Percentiles rank a stretch among this genome's conserved stretches.
Evolutionary conservation across 2,888 invertebrate genomes (phyloP).

Genomic region (Clusia tigrina): DNA sequence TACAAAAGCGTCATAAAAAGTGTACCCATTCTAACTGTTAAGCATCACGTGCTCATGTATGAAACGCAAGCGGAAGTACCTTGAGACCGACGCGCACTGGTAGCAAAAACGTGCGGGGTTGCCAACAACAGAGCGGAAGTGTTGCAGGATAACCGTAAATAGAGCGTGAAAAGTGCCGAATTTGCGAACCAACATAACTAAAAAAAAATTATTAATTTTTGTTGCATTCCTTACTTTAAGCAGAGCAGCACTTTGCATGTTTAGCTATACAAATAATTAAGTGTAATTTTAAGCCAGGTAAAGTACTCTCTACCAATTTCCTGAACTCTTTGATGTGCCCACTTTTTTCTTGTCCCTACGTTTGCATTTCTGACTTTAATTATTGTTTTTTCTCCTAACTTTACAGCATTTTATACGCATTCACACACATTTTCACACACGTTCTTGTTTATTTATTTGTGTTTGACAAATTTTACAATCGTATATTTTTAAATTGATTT

Average conservation of each 20-base stretch:
- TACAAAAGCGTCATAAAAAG: background rate
- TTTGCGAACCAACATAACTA: background rate
- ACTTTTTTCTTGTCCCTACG: background rate
- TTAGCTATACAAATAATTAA: background rate
- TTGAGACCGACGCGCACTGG: background rate
- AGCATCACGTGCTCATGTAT: conserved; percentile 13
- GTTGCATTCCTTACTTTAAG: no score
- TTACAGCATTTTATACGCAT: conserved; percentile 1
- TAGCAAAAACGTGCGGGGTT: conserved; percentile 38
- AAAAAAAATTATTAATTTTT: background rate
- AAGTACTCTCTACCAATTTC: background rate
- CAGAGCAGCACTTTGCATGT: no score
- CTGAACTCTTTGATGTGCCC: background rate
- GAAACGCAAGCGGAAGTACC: background rate
- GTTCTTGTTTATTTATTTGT: conserved; percentile 10
- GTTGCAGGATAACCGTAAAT: conserved; percentile 25
- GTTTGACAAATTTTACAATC: background rate
- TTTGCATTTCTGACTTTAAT: background rate
- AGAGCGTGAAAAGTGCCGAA: conserved; percentile 30
- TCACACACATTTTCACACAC: conserved; percentile 7
- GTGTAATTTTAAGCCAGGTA: background rate
- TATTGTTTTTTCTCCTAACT: background rate
- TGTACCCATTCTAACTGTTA: conserved; percentile 21
- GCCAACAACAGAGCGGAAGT: conserved; percentile 14
- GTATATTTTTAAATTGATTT: conserved; percentile 29